These are phyloP conservation scores for Salvelinus sp. DNA, from an alignment of 2,113 vertebrate genomes.

Conservation along the genomic window DNA sequence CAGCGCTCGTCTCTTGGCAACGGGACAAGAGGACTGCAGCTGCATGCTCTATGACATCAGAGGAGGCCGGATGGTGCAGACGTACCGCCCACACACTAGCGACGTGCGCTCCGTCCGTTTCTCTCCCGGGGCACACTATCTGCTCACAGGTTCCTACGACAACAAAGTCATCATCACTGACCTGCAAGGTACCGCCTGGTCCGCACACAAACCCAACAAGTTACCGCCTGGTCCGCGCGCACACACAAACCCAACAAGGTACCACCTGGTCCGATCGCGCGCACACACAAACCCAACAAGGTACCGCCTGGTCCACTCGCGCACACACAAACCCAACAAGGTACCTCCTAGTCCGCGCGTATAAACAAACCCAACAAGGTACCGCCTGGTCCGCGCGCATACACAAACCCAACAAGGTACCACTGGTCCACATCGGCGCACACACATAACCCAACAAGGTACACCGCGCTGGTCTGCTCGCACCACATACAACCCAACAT, in stretches of 20 bases:
- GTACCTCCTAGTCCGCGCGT: too few relatives aligned
- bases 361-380: too few relatives aligned
- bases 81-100: conserved; percentile 89
- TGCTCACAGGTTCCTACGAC: conserved; percentile 97
- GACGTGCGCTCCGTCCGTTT: conserved; percentile 95
- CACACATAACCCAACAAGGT: too few relatives aligned
- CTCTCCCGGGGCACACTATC: conserved; percentile 93
- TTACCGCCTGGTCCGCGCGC: conserved; percentile 58
- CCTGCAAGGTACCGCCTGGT: conserved; percentile 83
- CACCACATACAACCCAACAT: too few relatives aligned
- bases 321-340: too few relatives aligned
- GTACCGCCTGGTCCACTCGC: too few relatives aligned
- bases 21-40: conserved; percentile 95
- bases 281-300: too few relatives aligned
- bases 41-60: conserved; percentile 98
- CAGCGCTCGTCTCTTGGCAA: conserved; percentile 91
- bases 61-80: conserved; percentile 94
- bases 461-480: too few relatives aligned
- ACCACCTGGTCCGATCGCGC: too few relatives aligned
- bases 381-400: too few relatives aligned
- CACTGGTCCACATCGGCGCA: too few relatives aligned
- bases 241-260: not conserved
- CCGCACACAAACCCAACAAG: conserved; percentile 65
- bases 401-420: too few relatives aligned
- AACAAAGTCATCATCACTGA: conserved; percentile 93